Conservation (phyloP, 1,140 invertebrate species). For the Apis mellifera region Amel_HAv3.1 CM009934.2:3502501-3503000, state of each 20-base stretch:
- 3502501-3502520: no score
- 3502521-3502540: no score
- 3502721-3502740: neutral
- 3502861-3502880: neutral
- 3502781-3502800: conserved; percentile 24
- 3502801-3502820: neutral
- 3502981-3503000: neutral
- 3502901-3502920: no score
- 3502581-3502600: no score
- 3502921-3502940: no score
- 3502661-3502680: neutral
- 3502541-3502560: no score
- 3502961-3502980: neutral
- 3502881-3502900: no score
- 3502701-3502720: neutral
- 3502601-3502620: neutral
- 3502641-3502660: neutral
- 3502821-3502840: neutral
- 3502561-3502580: no score
- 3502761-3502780: conserved; percentile 8
- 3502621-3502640: neutral
- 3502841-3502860: neutral
- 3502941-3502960: no score
- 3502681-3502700: neutral
- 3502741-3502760: conserved; percentile 4